phyloP scores from a whole-genome alignment of 2,797 vertebrate genomes.

The Neosilurus hyrtlii region DNA sequence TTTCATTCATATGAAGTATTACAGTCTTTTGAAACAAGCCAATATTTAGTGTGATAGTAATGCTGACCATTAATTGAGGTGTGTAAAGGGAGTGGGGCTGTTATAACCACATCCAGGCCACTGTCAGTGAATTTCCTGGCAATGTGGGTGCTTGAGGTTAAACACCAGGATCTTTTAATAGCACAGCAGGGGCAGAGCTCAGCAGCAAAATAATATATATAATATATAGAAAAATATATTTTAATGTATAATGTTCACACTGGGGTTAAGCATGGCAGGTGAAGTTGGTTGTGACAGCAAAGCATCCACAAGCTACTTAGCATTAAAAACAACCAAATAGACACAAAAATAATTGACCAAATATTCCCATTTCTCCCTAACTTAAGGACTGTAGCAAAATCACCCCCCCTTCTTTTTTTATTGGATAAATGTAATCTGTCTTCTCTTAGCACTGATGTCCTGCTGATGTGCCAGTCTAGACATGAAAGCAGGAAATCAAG shows the following conservation, averaged over 20 bases:
- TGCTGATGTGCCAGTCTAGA: slow-evolving; percentile 52
- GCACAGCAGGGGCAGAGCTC: slow-evolving; percentile 20
- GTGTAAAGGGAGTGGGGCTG: slow-evolving; percentile 42
- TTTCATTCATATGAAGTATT: slow-evolving; percentile 8
- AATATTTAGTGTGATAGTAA: slow-evolving; percentile 12
- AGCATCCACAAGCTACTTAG: background rate
- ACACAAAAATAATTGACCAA: background rate
- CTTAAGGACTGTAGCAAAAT: background rate
- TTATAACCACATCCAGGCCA: slow-evolving; percentile 19
- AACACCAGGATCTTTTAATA: slow-evolving; percentile 53
- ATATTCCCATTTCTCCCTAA: background rate
- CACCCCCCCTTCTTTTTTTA: background rate
- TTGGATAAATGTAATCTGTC: slow-evolving; percentile 3
- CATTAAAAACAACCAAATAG: background rate
- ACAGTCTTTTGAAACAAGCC: background rate
- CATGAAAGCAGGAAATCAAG: slow-evolving; percentile 46
- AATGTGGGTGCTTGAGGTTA: slow-evolving; percentile 41
- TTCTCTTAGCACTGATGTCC: slow-evolving; percentile 2
- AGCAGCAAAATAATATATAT: background rate
- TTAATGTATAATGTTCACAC: background rate
- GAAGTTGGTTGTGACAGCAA: background rate
- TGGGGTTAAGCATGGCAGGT: background rate
- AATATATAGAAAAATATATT: slow-evolving; percentile 1
- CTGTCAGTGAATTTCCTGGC: slow-evolving; percentile 56
- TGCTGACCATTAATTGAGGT: slow-evolving; percentile 40